Evolutionary conservation across 2,888 invertebrate species (phyloP), one percentile per base, ranked within the genome.

Genomic region (Hypolimnas misippus): DNA sequence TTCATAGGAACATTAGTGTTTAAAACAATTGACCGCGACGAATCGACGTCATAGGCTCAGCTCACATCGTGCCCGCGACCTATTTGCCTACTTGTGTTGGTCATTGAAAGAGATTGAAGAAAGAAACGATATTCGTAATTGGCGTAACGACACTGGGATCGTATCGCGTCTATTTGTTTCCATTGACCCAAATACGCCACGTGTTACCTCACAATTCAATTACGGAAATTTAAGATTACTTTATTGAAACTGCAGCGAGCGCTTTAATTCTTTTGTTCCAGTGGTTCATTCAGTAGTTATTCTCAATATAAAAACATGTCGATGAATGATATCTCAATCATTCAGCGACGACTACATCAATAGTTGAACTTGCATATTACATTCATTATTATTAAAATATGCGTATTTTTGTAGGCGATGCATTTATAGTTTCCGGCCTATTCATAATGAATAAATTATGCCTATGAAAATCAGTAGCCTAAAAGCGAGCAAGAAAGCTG

Each of bases 161-260:
- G 38, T 51, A 55, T 49, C 54, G 57, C 65, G 56, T 56, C 72
- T 67, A 77, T 79, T 76, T 72, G 75, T 79, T 75, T 78, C 69
- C 66, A 78, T 81, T 80, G 76, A 76, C 78, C 79, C 65, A 76
- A 70, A 73, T 73, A 72, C 70, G 65, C 65, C 65, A 64, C 51
- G 38, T 55, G 65, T 62, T 65, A 64, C 62, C 58, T 65, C 58
- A 29, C 55, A n/a, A 31, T 64, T 49, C 40, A 50, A 57, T 65
- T 62, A 38, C 46, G 35, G 51, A 50, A 40, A 46, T 44, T 19
- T 5, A 19, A 44, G 19, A 44, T 46, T 21, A 21, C 12, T 46
- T 44, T 12, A 19, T 12, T 44, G 44, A 12, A 46, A 21, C 19
- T 21, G 12, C 44, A 19, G 0, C 7, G 6, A 42, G 16, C 17